These are phyloP conservation scores for Remorina albescens DNA, from an alignment of 2,797 vertebrate species.

Conservation along the genomic window DNA sequence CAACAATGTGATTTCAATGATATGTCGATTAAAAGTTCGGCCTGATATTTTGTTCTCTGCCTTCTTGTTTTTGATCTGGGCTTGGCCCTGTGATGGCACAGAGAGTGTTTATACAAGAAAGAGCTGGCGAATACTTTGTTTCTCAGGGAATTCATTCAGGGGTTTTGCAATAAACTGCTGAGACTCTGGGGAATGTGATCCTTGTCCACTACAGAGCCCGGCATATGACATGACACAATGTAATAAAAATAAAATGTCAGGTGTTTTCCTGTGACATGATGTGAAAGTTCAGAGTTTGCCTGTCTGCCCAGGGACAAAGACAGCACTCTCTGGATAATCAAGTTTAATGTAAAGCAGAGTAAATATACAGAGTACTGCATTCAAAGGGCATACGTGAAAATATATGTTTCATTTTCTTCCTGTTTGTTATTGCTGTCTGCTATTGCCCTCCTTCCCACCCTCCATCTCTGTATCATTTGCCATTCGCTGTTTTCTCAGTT, in stretches of 20 bases:
- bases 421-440: conserved; percentile 31
- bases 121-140: neutral
- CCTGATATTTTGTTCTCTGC: neutral
- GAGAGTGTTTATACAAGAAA: neutral
- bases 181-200: neutral
- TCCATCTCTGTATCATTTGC: conserved; percentile 44
- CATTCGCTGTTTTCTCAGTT: conserved; percentile 59
- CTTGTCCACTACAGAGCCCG: neutral
- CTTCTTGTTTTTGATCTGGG: neutral
- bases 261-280: conserved; percentile 17
- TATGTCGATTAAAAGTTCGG: too few species aligned
- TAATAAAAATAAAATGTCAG: neutral
- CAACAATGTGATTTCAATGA: too few species aligned
- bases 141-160: conserved; percentile 7
- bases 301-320: neutral
- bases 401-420: conserved; percentile 33
- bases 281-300: neutral
- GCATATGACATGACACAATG: neutral
- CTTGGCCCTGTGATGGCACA: neutral
- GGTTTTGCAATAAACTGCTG: neutral
- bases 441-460: conserved; percentile 29
- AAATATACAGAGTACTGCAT: conserved; percentile 5
- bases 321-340: neutral
- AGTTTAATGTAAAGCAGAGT: neutral
- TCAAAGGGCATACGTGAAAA: conserved; percentile 26